Percentiles rank a stretch among this genome's conserved stretches.
phyloP scores from a whole-genome alignment of 1,140 invertebrate species.

The Cryptotermes secundus region DNA sequence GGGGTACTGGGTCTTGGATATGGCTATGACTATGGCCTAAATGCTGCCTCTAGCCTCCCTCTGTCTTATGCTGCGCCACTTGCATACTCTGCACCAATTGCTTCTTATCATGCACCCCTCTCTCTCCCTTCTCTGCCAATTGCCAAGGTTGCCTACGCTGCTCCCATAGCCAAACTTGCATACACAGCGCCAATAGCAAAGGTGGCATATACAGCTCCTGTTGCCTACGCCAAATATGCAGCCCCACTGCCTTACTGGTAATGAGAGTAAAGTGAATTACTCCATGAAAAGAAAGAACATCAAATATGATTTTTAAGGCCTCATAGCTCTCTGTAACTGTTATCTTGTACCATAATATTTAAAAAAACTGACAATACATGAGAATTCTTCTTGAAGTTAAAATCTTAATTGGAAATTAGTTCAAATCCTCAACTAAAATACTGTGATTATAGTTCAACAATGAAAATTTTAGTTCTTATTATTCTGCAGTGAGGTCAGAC shows the following conservation, averaged over 20 bases:
- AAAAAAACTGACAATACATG: too few species aligned
- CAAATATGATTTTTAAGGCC: background rate
- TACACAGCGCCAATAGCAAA: background rate
- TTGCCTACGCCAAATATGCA: background rate
- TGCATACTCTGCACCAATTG: background rate
- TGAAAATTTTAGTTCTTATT: too few species aligned
- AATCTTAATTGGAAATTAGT: too few species aligned
- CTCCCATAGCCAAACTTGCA: background rate
- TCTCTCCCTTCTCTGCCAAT: background rate
- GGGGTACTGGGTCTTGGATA: background rate
- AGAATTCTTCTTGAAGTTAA: too few species aligned
- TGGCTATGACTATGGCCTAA: background rate
- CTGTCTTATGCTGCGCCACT: background rate
- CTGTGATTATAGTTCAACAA: too few species aligned
- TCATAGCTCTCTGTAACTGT: background rate
- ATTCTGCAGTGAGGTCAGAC: too few species aligned
- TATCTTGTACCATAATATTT: background rate
- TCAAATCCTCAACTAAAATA: too few species aligned
- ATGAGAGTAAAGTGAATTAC: background rate
- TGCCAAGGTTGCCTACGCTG: background rate
- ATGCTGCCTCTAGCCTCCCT: background rate
- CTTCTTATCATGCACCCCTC: background rate
- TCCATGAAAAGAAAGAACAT: background rate
- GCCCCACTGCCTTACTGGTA: background rate
- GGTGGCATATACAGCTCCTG: background rate